Evolutionary conservation across 1,140 invertebrate species (phyloP).

Genomic region (Galendromus occidentalis): DNA sequence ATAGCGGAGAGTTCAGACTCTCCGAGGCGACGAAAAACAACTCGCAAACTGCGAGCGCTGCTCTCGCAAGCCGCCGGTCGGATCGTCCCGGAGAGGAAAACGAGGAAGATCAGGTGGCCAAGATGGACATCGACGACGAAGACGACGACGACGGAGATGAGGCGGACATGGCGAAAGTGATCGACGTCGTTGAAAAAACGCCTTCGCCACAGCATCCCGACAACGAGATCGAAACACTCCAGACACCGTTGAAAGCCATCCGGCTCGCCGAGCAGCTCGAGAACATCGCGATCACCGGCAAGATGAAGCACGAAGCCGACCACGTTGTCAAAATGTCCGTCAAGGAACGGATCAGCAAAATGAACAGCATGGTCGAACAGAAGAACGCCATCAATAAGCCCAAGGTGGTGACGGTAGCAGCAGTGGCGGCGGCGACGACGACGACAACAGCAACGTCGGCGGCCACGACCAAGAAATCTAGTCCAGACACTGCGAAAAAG

Average conservation of each 20-base stretch:
- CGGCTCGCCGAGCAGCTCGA: not conserved
- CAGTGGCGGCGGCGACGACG: not conserved
- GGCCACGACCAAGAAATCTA: not conserved
- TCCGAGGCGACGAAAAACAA: slow-evolving; percentile 15
- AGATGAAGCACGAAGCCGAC: slow-evolving; percentile 6
- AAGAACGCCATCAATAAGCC: no score
- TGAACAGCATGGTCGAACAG: not conserved
- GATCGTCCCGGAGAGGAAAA: not conserved
- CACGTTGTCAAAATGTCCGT: not conserved
- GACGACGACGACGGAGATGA: slow-evolving; percentile 19
- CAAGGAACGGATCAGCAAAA: slow-evolving; percentile 1
- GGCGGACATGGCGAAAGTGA: slow-evolving; percentile 18
- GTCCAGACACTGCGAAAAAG: slow-evolving; percentile 9
- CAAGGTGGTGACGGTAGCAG: not conserved
- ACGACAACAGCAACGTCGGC: not conserved
- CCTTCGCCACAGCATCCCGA: slow-evolving; percentile 5
- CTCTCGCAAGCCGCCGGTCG: not conserved
- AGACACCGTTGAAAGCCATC: not conserved
- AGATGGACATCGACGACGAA: not conserved
- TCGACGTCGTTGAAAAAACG: slow-evolving; percentile 13
- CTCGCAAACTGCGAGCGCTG: slow-evolving; percentile 14
- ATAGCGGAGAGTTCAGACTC: slow-evolving; percentile 17
- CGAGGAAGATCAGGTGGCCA: slow-evolving; percentile 8
- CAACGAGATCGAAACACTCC: slow-evolving; percentile 15
- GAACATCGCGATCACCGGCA: slow-evolving; percentile 10